Evolutionary conservation across 2,113 vertebrate species (phyloP).

Genomic region (Paraplagusia blochii): DNA sequence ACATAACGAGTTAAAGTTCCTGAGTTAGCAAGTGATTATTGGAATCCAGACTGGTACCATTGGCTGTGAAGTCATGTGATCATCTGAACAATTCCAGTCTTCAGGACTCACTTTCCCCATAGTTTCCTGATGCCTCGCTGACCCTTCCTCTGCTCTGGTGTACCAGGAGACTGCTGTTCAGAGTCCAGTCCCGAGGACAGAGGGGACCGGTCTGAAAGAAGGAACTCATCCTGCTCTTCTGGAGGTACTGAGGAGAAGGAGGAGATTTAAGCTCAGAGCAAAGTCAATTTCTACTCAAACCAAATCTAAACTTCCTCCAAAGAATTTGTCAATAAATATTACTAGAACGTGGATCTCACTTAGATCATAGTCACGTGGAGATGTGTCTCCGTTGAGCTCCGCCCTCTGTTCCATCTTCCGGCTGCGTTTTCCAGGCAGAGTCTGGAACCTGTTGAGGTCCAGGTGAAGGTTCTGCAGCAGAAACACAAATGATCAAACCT

Average conservation of each 20-base stretch:
- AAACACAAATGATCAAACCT: neutral
- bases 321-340: too few species aligned
- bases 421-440: slow-evolving; percentile 85
- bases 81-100: neutral
- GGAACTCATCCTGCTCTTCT: slow-evolving; percentile 75
- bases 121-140: slow-evolving; percentile 93
- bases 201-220: slow-evolving; percentile 82
- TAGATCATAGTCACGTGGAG: slow-evolving; percentile 65
- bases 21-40: too few species aligned
- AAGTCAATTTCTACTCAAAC: too few species aligned
- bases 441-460: slow-evolving; percentile 85
- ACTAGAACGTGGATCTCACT: slow-evolving; percentile 70
- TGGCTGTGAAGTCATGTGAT: too few species aligned
- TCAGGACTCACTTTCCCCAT: slow-evolving; percentile 91
- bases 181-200: slow-evolving; percentile 85
- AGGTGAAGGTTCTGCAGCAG: slow-evolving; percentile 69
- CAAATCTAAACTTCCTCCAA: neutral
- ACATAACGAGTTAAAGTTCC: too few species aligned
- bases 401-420: slow-evolving; percentile 43
- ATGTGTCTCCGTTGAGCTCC: slow-evolving; percentile 68
- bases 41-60: too few species aligned
- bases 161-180: slow-evolving; percentile 82
- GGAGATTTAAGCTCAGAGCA: too few species aligned
- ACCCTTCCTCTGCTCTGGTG: slow-evolving; percentile 85
- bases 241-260: slow-evolving; percentile 72